Conservation (phyloP, 2,888 invertebrate genomes). For the Metacarcinus magister region DNA sequence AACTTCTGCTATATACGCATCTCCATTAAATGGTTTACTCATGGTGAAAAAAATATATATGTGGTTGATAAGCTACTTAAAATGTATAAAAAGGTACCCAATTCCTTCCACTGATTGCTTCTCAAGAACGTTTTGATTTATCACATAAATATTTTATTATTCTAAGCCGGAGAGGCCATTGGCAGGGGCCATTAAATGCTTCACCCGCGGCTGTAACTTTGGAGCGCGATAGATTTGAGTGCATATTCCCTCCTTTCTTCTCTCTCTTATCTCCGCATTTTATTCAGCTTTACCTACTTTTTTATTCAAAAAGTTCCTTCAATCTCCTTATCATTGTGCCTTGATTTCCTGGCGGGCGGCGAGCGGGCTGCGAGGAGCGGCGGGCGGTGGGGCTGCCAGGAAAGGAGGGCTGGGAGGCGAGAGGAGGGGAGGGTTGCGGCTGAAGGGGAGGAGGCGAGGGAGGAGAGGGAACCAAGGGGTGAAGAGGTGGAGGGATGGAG, state of each 20-base stretch:
- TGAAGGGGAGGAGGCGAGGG: background rate
- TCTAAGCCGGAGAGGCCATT: conserved; percentile 31
- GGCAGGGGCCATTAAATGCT: conserved; percentile 55
- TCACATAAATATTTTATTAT: conserved; percentile 37
- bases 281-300: conserved; percentile 75
- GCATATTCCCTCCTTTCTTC: conserved; percentile 53
- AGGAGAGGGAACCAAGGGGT: background rate
- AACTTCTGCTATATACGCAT: background rate
- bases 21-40: background rate
- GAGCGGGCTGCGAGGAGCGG: conserved; percentile 30
- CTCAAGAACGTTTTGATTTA: background rate
- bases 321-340: conserved; percentile 77
- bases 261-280: conserved; percentile 57
- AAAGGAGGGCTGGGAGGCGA: background rate
- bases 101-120: background rate
- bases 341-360: conserved; percentile 69
- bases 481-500: conserved; percentile 47
- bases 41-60: background rate
- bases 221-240: conserved; percentile 63
- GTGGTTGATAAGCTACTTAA: conserved; percentile 38
- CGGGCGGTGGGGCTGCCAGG: conserved; percentile 34
- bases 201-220: conserved; percentile 50
- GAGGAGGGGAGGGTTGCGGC: background rate
- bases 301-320: conserved; percentile 76
- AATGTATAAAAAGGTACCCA: conserved; percentile 19